Percentiles rank a stretch among this genome's conserved stretches.
Conservation (phyloP, 2,113 vertebrate genomes). For the Isichthys henryi region DNA sequence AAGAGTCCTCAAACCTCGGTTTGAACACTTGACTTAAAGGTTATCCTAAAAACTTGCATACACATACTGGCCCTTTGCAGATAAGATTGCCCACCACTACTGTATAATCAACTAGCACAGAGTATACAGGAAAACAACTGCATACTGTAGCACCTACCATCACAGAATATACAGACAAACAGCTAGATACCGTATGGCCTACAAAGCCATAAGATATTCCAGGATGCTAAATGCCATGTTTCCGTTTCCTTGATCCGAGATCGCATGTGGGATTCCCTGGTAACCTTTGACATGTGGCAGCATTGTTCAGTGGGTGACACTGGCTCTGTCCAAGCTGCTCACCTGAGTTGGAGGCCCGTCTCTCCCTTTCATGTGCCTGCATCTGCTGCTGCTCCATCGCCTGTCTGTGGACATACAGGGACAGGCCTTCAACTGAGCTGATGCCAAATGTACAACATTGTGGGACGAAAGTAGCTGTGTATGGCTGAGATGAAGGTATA, state of each 20-base stretch:
- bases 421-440: not conserved
- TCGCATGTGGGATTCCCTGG: not conserved
- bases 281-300: not conserved
- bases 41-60: too few relatives aligned
- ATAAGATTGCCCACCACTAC: too few relatives aligned
- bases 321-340: not conserved
- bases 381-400: constrained; percentile 80
- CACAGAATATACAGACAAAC: not conserved
- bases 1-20: too few relatives aligned
- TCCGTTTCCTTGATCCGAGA: not conserved
- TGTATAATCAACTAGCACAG: not conserved
- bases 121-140: not conserved
- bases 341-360: constrained; percentile 90
- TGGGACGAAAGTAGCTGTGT: not conserved
- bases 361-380: constrained; percentile 83
- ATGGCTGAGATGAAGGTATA: not conserved
- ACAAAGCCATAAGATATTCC: not conserved
- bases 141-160: not conserved
- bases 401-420: constrained; percentile 66
- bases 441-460: not conserved
- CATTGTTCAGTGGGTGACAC: not conserved
- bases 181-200: not conserved
- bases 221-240: not conserved
- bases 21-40: too few relatives aligned
- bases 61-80: too few relatives aligned